A percentile compares a stretch with the other conserved stretches of the same genome.
Conservation (phyloP, 2,113 vertebrate species). For the Hemibagrus wyckioides region DNA sequence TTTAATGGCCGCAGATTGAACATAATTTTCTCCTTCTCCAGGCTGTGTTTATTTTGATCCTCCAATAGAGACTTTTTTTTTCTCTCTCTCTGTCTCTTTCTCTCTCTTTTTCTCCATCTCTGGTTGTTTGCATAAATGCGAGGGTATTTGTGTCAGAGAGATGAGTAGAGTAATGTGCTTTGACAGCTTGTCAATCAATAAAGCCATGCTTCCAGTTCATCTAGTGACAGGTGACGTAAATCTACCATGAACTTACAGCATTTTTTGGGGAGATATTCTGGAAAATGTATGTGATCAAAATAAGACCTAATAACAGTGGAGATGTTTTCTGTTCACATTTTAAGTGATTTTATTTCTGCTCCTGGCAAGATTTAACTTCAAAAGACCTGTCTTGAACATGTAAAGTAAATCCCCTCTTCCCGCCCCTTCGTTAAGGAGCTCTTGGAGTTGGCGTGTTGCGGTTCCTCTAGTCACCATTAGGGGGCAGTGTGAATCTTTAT, state of each 20-base stretch:
- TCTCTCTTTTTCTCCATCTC: not conserved
- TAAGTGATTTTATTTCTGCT: not conserved
- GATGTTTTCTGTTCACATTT: not conserved
- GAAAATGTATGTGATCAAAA: not conserved
- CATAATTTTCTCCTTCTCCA: not conserved
- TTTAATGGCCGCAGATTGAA: slow-evolving; percentile 9
- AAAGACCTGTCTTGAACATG: not conserved
- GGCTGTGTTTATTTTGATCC: not conserved
- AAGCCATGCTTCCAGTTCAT: not conserved
- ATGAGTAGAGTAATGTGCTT: not conserved
- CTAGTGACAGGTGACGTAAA: not conserved
- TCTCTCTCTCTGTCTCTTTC: not conserved
- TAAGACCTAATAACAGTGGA: not conserved
- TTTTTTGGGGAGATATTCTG: not conserved
- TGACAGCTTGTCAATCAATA: slow-evolving; percentile 11
- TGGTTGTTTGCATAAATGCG: not conserved
- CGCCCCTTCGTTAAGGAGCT: not conserved
- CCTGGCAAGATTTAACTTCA: not conserved
- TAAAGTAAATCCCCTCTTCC: not conserved
- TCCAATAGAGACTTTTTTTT: not conserved
- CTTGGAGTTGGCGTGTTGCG: not conserved
- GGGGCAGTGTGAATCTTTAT: slow-evolving; percentile 41
- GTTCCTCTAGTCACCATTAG: slow-evolving; percentile 10
- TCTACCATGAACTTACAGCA: not conserved
- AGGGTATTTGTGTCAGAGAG: slow-evolving; percentile 8